Evolutionary conservation across 2,888 invertebrate genomes (phyloP), one percentile per base, ranked within the genome.

Genomic region (Meliscaeva auricollis): DNA sequence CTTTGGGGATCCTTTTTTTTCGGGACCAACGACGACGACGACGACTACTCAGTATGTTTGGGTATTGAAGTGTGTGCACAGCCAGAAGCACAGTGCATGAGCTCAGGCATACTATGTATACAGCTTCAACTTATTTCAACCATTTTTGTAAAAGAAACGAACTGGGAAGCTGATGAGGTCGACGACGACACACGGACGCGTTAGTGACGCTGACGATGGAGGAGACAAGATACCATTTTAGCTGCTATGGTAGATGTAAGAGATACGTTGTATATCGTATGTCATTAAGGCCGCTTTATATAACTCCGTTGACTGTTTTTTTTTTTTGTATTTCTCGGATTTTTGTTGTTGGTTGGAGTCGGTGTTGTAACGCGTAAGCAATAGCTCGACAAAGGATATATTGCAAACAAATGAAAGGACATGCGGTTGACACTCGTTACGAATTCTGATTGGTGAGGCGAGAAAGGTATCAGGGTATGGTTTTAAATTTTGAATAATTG

Each of bases 371-470:
- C 73, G 64, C 58, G 66, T 66, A 73, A 52, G 68, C 78, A 78
- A 68, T 69, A 46, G 80, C 54, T 50, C 30, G 52, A 66, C 64
- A 60, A 74, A 80, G 80, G 70, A 56, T 46, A 68, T 80, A 84
- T 84, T 66, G 64, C 60, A 44, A 70, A 54, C 62, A 70, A 85
- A 76, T 72, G 54, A 60, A 80, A 85, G 75, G 80, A 85, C 68
- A 54, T 79, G 56, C 41, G 74, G 78, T 66, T 74, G 70, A 68
- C 50, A 75, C 48, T 74, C 54, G 62, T 79, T 50, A 50, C 56
- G 68, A 73, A 70, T 83, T 74, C 48, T 30, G 69, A 60, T 60
- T 78, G 68, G 54, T 54, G 69, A 35, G 26, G 54, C 54, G 41
- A n/a, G n/a, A 69, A 54, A 50, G 66, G n/a, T 20, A 50, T 50